phyloP scores from a whole-genome alignment of 1,140 invertebrate genomes.

The Panagrolaimus sp. region DNA sequence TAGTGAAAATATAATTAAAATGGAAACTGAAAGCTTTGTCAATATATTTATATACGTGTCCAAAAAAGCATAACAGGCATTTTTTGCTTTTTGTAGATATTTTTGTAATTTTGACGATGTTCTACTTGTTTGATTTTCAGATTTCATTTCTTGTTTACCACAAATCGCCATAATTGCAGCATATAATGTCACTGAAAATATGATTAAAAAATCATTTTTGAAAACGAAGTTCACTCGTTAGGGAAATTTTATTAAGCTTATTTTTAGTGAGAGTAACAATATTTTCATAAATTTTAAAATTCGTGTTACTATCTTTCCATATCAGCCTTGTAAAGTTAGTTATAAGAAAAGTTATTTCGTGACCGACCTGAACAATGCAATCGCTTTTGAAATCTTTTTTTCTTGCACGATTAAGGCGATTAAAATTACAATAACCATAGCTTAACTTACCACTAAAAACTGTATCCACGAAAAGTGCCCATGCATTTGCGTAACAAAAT shows the following conservation, averaged over 20 bases:
- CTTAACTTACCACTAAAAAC: too few species aligned
- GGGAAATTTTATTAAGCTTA: too few species aligned
- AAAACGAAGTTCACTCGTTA: too few species aligned
- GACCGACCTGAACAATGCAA: too few species aligned
- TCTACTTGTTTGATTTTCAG: not conserved
- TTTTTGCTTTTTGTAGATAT: not conserved
- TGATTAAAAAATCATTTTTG: constrained; percentile 9
- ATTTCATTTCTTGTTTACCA: constrained; percentile 17
- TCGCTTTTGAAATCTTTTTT: too few species aligned
- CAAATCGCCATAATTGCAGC: constrained; percentile 22
- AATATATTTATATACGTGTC: constrained; percentile 15
- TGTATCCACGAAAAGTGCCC: constrained; percentile 21
- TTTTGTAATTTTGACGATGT: not conserved
- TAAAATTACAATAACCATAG: too few species aligned
- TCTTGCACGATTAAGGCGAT: too few species aligned
- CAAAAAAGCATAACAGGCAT: not conserved
- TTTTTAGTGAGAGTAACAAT: too few species aligned
- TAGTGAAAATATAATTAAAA: constrained; percentile 4
- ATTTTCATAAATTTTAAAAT: too few species aligned
- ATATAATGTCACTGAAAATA: constrained; percentile 17
- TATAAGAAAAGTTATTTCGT: too few species aligned
- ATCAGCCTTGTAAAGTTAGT: too few species aligned
- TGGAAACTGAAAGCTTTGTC: not conserved
- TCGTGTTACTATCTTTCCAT: too few species aligned
- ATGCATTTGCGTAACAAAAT: constrained; percentile 36